Base-by-base conservation (phyloP, 2,888 invertebrate species). In the Sabatieria punctata region DNA sequence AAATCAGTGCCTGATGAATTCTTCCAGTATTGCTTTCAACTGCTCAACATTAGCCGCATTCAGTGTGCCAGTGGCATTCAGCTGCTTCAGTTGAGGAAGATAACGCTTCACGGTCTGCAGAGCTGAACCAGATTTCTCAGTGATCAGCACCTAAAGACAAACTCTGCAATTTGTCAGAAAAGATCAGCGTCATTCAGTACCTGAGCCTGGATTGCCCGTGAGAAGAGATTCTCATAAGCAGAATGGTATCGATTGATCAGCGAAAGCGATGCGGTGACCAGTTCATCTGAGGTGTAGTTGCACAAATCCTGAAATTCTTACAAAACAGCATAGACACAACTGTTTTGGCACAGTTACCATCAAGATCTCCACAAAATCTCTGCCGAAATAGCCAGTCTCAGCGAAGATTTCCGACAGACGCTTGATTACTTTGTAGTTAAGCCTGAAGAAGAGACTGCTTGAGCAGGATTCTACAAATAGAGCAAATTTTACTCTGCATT, bases 91-190 rank as follows among this genome's bases (percentile, higher is more conserved):
- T 6, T 8, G 11, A 18, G 38, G 38, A 6, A 38, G 38, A 21
- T 38, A 19, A 8, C 62, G 60, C 25, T 63, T 51, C 4, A 67
- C 65, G 45, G 65, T 64, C 18, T 63, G 48, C 50, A 67, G 65
- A 1, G 66, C 65, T 13, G 62, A 57, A 13, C 62, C 57, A 1
- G 66, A 67, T 50, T 66, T 64, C 46, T 65, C 62, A 2, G 66
- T 66, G 45, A 66, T 55, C 39, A 67, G 50, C 30, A 67, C 64
- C 43, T 63, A 44, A 15, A 51, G 36, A 41, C 27, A 46, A 38
- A 1, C 46, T 11, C n/a, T n/a, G n/a, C n/a, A n/a, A n/a, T n/a
- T n/a, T n/a, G n/a, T n/a, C n/a, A n/a, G n/a, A n/a, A n/a, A n/a
- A n/a, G n/a, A n/a, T n/a, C n/a, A n/a, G n/a, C n/a, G n/a, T n/a